These are phyloP conservation scores for Eurytoma adleriae DNA, from an alignment of 2,888 invertebrate genomes.

Conservation along the genomic window DNA sequence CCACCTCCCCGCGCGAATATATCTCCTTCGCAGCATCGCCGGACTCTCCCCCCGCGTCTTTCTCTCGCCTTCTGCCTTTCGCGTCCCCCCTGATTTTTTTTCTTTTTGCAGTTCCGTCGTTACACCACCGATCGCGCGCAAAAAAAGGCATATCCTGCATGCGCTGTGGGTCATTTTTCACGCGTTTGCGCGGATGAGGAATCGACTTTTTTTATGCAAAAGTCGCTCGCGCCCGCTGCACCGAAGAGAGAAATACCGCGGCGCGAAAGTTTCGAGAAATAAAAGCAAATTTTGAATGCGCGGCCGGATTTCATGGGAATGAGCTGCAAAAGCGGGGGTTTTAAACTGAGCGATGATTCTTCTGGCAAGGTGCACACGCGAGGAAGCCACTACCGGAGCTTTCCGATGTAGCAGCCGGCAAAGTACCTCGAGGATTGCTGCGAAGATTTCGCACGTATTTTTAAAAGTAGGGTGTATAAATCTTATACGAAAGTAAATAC, in stretches of 20 bases:
- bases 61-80: not conserved
- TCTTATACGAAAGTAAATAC: too few species aligned
- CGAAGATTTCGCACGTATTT: too few species aligned
- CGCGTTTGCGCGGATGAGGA: conserved; percentile 17
- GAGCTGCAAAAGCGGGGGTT: not conserved
- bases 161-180: conserved; percentile 32
- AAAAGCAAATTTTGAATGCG: not conserved
- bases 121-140: not conserved
- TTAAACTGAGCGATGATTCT: too few species aligned
- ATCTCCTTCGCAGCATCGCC: too few species aligned
- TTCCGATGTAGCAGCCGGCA: too few species aligned
- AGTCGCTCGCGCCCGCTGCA: not conserved
- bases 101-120: conserved; percentile 17
- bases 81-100: not conserved
- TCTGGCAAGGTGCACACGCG: too few species aligned
- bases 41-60: not conserved
- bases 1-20: too few species aligned
- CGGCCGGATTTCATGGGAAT: not conserved
- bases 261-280: not conserved
- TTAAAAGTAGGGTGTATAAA: too few species aligned
- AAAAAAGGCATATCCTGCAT: not conserved
- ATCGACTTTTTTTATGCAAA: conserved; percentile 40
- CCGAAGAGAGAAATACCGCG: conserved; percentile 44
- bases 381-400: too few species aligned
- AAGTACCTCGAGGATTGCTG: too few species aligned